These are phyloP conservation scores for Drosophila punjabiensis DNA, from an alignment of 1,140 invertebrate species.

Conservation along the genomic window DNA sequence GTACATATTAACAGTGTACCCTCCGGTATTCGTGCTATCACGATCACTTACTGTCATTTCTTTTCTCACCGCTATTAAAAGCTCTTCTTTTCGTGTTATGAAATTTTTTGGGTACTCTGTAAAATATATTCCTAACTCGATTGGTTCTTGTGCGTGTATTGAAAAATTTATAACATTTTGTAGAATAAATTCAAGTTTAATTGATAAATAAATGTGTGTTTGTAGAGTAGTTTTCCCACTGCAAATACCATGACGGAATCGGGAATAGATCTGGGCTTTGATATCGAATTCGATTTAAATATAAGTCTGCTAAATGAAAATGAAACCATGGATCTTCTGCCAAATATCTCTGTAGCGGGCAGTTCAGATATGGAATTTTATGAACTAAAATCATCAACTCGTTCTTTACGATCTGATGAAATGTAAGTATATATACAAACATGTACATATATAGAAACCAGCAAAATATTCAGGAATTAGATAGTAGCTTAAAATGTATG, in stretches of 20 bases:
- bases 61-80: conserved; percentile 48
- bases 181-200: neutral
- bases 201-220: conserved; percentile 5
- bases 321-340: conserved; percentile 35
- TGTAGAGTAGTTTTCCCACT: neutral
- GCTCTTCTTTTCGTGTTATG: conserved; percentile 33
- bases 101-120: conserved; percentile 17
- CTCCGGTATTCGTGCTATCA: conserved; percentile 7
- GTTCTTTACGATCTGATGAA: conserved; percentile 35
- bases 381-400: conserved; percentile 38
- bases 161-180: neutral
- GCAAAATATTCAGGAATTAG: neutral
- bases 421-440: conserved; percentile 18
- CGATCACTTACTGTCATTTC: conserved; percentile 31
- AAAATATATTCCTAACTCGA: neutral
- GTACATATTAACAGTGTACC: neutral
- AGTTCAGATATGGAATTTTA: conserved; percentile 43
- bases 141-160: conserved; percentile 11
- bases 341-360: conserved; percentile 37
- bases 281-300: conserved; percentile 49
- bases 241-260: conserved; percentile 35
- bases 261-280: conserved; percentile 42
- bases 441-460: neutral
- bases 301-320: conserved; percentile 38
- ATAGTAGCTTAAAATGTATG: conserved; percentile 1